phyloP scores from a whole-genome alignment of 1,140 invertebrate genomes.

The Drosophila albomicans region DNA sequence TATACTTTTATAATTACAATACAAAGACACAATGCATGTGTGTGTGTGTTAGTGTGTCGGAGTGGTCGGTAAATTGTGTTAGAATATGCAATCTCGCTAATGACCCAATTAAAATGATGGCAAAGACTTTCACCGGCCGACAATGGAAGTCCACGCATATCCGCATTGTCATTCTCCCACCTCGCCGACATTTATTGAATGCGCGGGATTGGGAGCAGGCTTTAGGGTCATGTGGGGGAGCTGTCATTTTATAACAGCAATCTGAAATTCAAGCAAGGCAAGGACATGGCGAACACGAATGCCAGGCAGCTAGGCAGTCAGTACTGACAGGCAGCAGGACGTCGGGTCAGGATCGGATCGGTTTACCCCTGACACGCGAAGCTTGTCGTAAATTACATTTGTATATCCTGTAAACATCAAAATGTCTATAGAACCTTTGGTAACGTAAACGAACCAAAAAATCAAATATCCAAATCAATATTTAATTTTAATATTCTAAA shows the following conservation, averaged over 20 bases:
- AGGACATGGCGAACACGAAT: slow-evolving; percentile 48
- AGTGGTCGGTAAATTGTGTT: slow-evolving; percentile 53
- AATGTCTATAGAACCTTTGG: neutral
- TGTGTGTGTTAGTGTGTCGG: neutral
- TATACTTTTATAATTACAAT: slow-evolving; percentile 39
- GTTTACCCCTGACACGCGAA: slow-evolving; percentile 30
- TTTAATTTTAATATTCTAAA: neutral
- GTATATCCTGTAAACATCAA: slow-evolving; percentile 6
- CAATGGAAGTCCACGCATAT: slow-evolving; percentile 1
- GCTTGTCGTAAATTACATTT: slow-evolving; percentile 6
- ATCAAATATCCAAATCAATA: neutral
- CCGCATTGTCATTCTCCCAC: slow-evolving; percentile 6
- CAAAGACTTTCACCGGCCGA: slow-evolving; percentile 46
- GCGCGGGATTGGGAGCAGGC: neutral
- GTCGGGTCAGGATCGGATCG: slow-evolving; percentile 9
- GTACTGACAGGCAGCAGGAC: slow-evolving; percentile 8
- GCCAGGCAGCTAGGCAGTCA: neutral
- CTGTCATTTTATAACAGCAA: slow-evolving; percentile 31
- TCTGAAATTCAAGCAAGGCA: slow-evolving; percentile 51
- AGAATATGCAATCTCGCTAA: slow-evolving; percentile 67
- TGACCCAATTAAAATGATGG: slow-evolving; percentile 66
- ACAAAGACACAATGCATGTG: neutral
- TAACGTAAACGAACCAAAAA: neutral
- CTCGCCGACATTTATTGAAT: slow-evolving; percentile 9
- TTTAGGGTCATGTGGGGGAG: neutral